These are phyloP conservation scores for Eristalis arbustorum DNA, from an alignment of 2,888 invertebrate species.

Conservation along the genomic window DNA sequence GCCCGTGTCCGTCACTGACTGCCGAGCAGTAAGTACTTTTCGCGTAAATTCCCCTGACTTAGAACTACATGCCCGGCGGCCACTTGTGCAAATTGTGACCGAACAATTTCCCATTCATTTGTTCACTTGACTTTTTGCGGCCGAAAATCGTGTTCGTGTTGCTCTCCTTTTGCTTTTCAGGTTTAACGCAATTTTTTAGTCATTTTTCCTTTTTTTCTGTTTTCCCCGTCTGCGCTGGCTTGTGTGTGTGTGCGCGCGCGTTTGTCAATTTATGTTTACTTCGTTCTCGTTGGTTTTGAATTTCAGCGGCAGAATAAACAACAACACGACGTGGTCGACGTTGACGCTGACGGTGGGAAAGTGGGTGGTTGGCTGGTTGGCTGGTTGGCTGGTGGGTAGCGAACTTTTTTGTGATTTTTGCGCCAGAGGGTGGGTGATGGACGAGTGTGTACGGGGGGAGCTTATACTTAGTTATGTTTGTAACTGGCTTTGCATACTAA, in stretches of 20 bases:
- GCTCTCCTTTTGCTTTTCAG: not conserved
- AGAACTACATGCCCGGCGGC: constrained; percentile 4
- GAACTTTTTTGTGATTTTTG: not conserved
- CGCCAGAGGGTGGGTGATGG: not conserved
- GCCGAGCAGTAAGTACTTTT: constrained; percentile 19
- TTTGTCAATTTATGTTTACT: constrained; percentile 54
- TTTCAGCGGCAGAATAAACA: constrained; percentile 44
- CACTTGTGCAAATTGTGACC: constrained; percentile 32
- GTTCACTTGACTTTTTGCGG: constrained; percentile 8
- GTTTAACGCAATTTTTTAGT: not conserved
- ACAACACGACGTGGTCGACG: not conserved
- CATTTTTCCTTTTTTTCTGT: not conserved
- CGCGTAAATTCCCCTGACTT: constrained; percentile 26
- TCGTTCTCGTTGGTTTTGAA: constrained; percentile 21
- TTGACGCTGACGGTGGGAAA: not conserved
- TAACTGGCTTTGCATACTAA: constrained; percentile 45
- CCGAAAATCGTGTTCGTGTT: not conserved
- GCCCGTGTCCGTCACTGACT: not conserved
- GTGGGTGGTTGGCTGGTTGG: not conserved
- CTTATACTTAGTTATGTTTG: constrained; percentile 25
- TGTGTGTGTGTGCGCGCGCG: not conserved
- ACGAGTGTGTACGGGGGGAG: not conserved
- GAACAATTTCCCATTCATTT: constrained; percentile 41
- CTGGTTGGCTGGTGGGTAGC: too few relatives aligned
- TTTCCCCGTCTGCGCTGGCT: not conserved